These are phyloP conservation scores for Tachystola acroxantha DNA, from an alignment of 2,888 invertebrate genomes.

Conservation along the genomic window DNA sequence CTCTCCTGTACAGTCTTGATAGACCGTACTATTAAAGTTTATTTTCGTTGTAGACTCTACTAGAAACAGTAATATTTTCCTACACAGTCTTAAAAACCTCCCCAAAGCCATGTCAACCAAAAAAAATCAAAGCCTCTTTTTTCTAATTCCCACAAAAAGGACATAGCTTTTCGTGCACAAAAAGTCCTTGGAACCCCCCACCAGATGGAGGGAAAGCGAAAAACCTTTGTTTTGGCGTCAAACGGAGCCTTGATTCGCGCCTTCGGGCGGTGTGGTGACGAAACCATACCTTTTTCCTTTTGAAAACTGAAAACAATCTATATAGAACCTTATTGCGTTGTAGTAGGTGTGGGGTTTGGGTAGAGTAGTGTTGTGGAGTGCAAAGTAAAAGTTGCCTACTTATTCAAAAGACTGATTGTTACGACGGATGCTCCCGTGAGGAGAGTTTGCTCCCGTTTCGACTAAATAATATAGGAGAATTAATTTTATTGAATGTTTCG, in stretches of 20 bases:
- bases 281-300: not conserved
- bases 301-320: not conserved
- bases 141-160: too few species aligned
- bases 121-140: too few species aligned
- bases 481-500: too few species aligned
- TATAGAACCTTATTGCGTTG: slow-evolving; percentile 1
- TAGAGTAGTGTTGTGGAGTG: not conserved
- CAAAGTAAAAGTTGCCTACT: slow-evolving; percentile 17
- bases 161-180: too few species aligned
- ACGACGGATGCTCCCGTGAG: slow-evolving; percentile 27
- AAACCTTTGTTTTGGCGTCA: slow-evolving; percentile 41
- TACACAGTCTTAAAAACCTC: too few species aligned
- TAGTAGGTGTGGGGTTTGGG: slow-evolving; percentile 1
- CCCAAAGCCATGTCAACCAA: too few species aligned
- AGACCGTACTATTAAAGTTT: too few species aligned
- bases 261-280: slow-evolving; percentile 36
- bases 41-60: too few species aligned
- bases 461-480: too few species aligned
- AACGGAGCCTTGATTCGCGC: slow-evolving; percentile 40
- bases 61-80: too few species aligned
- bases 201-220: slow-evolving; percentile 24
- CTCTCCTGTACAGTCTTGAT: too few species aligned
- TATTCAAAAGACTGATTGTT: slow-evolving; percentile 45
- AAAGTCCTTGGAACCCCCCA: slow-evolving; percentile 12
- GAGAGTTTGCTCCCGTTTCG: slow-evolving; percentile 5